Percentiles rank a stretch among this genome's conserved stretches.
Evolutionary conservation across 2,113 vertebrate species (phyloP).

Genomic region (Acrocephalus kingi): DNA sequence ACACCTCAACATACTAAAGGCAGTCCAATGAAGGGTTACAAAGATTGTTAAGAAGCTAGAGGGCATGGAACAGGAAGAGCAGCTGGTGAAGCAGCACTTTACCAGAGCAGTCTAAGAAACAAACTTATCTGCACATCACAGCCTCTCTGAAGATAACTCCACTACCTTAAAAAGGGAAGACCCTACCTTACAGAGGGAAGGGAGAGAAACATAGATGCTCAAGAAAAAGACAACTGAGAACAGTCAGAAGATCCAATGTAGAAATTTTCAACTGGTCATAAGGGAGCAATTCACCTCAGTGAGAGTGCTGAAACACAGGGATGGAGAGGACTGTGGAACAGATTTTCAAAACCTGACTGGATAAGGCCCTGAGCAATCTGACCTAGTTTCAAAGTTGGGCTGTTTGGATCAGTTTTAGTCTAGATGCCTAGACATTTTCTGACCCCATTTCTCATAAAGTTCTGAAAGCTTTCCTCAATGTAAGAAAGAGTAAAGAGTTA

Average conservation of each 20-base stretch:
- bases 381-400: not conserved
- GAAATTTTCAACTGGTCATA: not conserved
- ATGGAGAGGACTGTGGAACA: not conserved
- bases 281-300: not conserved
- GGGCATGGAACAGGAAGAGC: not conserved
- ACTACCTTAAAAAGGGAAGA: not conserved
- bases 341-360: not conserved
- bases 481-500: not conserved
- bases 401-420: not conserved
- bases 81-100: not conserved
- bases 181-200: not conserved
- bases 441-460: not conserved
- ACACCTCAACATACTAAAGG: not conserved
- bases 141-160: not conserved
- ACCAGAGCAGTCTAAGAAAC: not conserved
- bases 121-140: not conserved
- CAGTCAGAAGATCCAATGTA: fast-evolving
- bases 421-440: not conserved
- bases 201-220: not conserved
- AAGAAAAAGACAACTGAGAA: not conserved
- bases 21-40: not conserved
- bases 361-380: not conserved
- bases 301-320: not conserved
- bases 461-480: not conserved
- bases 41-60: not conserved